These are phyloP conservation scores for Acanthopagrus latus DNA, from an alignment of 2,797 vertebrate genomes.

Conservation along the genomic window DNA sequence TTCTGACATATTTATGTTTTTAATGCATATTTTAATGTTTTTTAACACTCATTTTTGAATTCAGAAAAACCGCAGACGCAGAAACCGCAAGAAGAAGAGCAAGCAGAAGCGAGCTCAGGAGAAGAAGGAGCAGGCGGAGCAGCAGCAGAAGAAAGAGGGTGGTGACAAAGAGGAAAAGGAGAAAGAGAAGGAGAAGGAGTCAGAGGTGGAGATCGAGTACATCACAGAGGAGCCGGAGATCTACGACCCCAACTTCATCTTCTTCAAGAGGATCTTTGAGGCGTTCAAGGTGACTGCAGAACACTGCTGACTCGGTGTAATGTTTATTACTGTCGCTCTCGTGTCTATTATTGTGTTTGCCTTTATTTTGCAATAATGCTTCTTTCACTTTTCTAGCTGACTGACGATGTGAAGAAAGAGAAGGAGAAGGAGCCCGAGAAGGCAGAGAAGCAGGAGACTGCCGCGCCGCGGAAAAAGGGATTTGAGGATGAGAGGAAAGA, in stretches of 20 bases:
- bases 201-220: constrained; percentile 93
- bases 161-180: constrained; percentile 79
- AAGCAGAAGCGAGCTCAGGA: constrained; percentile 84
- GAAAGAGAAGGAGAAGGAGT: constrained; percentile 82
- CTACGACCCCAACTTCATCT: constrained; percentile 94
- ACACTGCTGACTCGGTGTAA: too few species aligned
- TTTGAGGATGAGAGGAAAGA: constrained; percentile 92
- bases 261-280: constrained; percentile 96
- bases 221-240: constrained; percentile 93
- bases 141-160: constrained; percentile 51
- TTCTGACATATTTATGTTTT: neutral
- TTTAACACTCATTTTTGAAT: neutral
- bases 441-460: constrained; percentile 85
- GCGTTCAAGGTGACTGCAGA: constrained; percentile 90
- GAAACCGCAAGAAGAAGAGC: constrained; percentile 93
- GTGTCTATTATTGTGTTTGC: neutral
- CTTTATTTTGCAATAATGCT: neutral
- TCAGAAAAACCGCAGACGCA: constrained; percentile 91
- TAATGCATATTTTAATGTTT: neutral
- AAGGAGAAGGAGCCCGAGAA: constrained; percentile 96
- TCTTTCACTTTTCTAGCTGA: constrained; percentile 80
- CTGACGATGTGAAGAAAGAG: constrained; percentile 94
- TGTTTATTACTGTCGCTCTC: neutral
- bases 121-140: constrained; percentile 85
- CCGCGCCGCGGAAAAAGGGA: constrained; percentile 89